Base-by-base conservation (phyloP, 2,797 vertebrate genomes). In the Pogonophryne albipinna region DNA sequence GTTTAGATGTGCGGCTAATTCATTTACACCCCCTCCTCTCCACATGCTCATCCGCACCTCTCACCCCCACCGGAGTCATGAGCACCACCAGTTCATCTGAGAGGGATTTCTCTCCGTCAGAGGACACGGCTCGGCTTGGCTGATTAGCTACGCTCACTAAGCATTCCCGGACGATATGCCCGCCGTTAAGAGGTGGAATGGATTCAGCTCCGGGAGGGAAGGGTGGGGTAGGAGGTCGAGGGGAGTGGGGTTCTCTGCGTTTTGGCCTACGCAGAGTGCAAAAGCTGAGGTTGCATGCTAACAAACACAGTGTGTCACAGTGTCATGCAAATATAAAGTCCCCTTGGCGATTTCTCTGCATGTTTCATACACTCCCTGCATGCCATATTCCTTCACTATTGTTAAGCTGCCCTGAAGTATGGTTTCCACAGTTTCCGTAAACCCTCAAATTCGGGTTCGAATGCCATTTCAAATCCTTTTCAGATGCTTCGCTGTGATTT, bases 1-100 rank as follows among this genome's bases (percentile, higher is more conserved):
- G 79, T 93, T 93, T 90, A 91, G 77, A 78, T 94, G 90, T 92
- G 87, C 90, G 85, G 94, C 92, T 88, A 95, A 95, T 95, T 94
- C 90, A 92, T 94, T 94, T 91, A 79, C 57, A 11, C 83, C 80
- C 92, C 10, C 60, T 6, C 78, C 74, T 31, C 14, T 8, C 59
- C 57, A 34, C 68, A 57, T 4, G 19, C 73, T 6, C 72, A 45
- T 57, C 53, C 74, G 41, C 60, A 66, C 56, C 70, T 61, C 51
- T 73, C 27, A 2, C 46, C 76, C 47, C 72, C n/a, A 86, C 90
- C 77, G 66, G 76, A 95, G 91, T 84, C 81, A 53, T n/a, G 71
- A 87, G 94, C 59, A 53, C 91, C 89, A 84, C 49, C 17, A 93
- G 92, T 94, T 94, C 92, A 92, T 94, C 94, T 94, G 89, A 74